These are phyloP conservation scores for Tachysurus fulvidraco DNA, from an alignment of 2,113 vertebrate genomes.

Conservation along the genomic window DNA sequence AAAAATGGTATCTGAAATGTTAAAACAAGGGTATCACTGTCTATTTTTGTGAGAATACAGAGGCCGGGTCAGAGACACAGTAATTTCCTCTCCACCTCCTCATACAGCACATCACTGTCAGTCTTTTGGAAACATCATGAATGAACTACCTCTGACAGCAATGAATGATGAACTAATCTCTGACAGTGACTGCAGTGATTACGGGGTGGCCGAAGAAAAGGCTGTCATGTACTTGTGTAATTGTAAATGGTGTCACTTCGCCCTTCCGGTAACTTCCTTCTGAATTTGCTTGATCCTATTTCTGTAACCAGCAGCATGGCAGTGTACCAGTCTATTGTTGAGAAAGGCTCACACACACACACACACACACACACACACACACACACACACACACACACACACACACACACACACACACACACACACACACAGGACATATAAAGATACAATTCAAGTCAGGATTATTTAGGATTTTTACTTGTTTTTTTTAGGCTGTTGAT, in stretches of 20 bases:
- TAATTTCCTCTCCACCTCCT: constrained; percentile 50
- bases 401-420: neutral
- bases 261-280: constrained; percentile 23
- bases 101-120: constrained; percentile 42
- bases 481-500: no score
- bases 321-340: neutral
- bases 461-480: no score
- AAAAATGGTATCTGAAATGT: constrained; percentile 13
- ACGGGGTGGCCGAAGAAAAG: constrained; percentile 7
- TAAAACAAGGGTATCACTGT: neutral
- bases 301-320: neutral
- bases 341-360: neutral
- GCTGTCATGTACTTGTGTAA: constrained; percentile 5
- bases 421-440: neutral
- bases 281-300: neutral
- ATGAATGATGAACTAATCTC: constrained; percentile 36
- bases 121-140: constrained; percentile 43
- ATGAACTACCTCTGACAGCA: constrained; percentile 23
- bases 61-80: constrained; percentile 22
- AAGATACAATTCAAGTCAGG: neutral
- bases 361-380: constrained; percentile 3
- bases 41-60: constrained; percentile 41
- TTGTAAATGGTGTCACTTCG: constrained; percentile 6
- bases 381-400: neutral
- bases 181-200: neutral